Evolutionary conservation across 30 jellyfish, hydroid and myxozoan species (phyloP).

Genomic region (Catostylus mosaicus): DNA sequence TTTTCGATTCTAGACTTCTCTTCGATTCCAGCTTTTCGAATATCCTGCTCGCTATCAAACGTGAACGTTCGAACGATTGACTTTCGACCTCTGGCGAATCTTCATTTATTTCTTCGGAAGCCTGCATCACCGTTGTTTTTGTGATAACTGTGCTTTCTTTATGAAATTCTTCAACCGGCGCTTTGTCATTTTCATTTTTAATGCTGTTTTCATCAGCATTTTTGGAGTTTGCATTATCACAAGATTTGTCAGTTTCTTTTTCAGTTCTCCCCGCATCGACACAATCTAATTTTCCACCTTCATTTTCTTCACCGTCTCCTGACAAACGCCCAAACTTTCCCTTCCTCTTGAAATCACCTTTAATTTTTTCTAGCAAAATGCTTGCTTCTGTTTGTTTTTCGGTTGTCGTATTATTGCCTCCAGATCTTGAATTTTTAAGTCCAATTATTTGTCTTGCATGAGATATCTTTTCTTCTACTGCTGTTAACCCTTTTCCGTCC

Average conservation of each 20-base stretch:
- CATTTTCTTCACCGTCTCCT: neutral
- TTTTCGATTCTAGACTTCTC: neutral
- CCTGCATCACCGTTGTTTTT: neutral
- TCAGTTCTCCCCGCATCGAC: neutral
- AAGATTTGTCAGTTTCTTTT: too few relatives aligned
- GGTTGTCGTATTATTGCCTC: neutral
- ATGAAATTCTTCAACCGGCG: neutral
- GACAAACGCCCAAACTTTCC: neutral
- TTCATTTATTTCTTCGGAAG: neutral
- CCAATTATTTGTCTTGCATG: neutral
- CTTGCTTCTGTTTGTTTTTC: neutral
- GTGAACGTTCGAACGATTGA: slow-evolving; percentile 17
- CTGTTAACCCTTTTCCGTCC: too few relatives aligned
- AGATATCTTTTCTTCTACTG: neutral
- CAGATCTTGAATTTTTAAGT: neutral
- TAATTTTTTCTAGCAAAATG: neutral
- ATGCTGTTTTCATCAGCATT: neutral
- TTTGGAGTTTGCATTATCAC: too few relatives aligned
- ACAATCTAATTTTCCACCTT: neutral
- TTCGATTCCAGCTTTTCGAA: slow-evolving; percentile 26
- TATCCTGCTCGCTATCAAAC: slow-evolving; percentile 14
- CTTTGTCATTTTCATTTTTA: neutral
- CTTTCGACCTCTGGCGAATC: neutral
- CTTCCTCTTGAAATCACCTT: neutral
- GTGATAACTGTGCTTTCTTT: neutral